Base-by-base conservation (phyloP, 92 coral and sea anemone genomes). In the Micromussa lordhowensis region DNA sequence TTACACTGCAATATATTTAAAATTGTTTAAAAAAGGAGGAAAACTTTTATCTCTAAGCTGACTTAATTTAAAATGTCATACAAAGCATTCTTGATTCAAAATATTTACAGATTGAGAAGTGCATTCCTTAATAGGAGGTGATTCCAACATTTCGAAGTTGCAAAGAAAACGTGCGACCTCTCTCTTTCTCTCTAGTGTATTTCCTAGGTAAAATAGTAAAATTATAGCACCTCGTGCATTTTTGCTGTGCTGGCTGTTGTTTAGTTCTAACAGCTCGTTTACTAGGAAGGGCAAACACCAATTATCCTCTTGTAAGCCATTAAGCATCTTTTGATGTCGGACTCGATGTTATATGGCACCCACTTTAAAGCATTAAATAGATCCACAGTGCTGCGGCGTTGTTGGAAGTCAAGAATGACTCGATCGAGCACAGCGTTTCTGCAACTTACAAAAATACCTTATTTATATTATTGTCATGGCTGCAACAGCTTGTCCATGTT, bases 181-280 rank as follows among this genome's bases (percentile, higher is more conserved):
- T 44, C 44, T 53, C 88, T 44, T n/a, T 68, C 71, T 54, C 79
- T 69, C 68, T 69, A 28, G 22, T 36, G 66, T 69, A 69, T 58
- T 32, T 68, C 36, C 77, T 24, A 58, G 34, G 73, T 40, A 32
- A 36, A 71, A 40, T n/a, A 13, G 8, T 69, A 21, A 69, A 21
- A 48, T 68, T 40, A n/a, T n/a, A 49, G 79, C 79, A 28, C 79
- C 80, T 31, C 32, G 81, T 28, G 58, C 55, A 64, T 51, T 48
- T 75, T 44, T 84, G 29, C 75, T 75, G 75, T 85, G 89, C 31
- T 55, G 89, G 48, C 68, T 77, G 38, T 11, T 85, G 51, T 85
- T 85, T 29, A 75, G 83, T 77, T 31, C 36, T 55, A 85, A 74
- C 66, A 84, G 73, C 14, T 55, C 61, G 28, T 70, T 84, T 38